phyloP scores from a whole-genome alignment of 2,797 vertebrate genomes.

The Falco novaeseelandiae region DNA sequence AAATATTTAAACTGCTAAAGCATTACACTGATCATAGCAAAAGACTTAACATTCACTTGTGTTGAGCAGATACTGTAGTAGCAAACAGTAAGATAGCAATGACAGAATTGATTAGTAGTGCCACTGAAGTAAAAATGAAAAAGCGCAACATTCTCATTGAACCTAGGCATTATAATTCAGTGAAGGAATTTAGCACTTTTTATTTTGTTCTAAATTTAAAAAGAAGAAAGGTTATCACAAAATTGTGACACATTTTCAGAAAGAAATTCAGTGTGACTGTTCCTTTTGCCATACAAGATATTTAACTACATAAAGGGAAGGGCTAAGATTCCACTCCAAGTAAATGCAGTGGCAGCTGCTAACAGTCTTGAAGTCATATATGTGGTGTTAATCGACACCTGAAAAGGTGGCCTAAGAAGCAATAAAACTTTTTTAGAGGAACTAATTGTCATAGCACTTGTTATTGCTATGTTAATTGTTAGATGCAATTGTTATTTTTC shows the following conservation, averaged over 20 bases:
- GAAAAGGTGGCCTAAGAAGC: background rate
- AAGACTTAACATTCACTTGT: background rate
- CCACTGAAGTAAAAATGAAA: background rate
- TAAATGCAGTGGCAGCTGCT: background rate
- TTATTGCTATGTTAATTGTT: background rate
- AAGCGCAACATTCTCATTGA: background rate
- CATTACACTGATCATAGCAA: background rate
- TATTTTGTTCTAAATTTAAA: background rate
- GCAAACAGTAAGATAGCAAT: background rate
- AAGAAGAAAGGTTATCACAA: background rate
- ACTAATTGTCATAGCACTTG: background rate
- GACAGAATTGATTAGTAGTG: background rate
- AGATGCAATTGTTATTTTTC: background rate
- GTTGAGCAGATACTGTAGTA: background rate
- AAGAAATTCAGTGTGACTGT: background rate
- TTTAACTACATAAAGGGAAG: background rate
- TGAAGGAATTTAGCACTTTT: background rate
- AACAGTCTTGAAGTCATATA: background rate
- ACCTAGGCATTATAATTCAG: background rate
- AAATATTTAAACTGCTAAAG: background rate
- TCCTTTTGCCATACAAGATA: background rate
- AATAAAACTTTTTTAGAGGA: background rate
- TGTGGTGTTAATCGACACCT: background rate
- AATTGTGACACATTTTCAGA: background rate
- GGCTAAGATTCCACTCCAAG: background rate